Percentiles rank a stretch among this genome's conserved stretches.
Evolutionary conservation across 2,797 vertebrate genomes (phyloP).

Genomic region (Anguilla anguilla): DNA sequence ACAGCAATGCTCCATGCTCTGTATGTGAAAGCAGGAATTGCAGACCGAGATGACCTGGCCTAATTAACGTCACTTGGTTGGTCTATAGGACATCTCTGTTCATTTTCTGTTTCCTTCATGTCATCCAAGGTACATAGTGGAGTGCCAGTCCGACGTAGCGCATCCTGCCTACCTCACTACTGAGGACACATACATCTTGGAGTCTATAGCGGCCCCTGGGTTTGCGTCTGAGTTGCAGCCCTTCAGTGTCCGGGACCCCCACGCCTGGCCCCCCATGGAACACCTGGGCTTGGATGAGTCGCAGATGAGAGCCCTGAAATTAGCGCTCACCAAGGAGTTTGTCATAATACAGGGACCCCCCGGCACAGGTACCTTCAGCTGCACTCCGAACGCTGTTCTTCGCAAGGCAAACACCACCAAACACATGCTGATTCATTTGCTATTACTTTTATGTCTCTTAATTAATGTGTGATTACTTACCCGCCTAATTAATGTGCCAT

Average conservation of each 20-base stretch:
- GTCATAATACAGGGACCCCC: slow-evolving; percentile 94
- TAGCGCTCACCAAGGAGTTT: slow-evolving; percentile 90
- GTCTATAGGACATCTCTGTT: neutral
- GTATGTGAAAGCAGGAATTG: neutral
- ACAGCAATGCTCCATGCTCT: neutral
- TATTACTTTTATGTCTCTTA: neutral
- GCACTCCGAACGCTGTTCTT: neutral
- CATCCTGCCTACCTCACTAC: slow-evolving; percentile 77
- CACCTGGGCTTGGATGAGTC: slow-evolving; percentile 84
- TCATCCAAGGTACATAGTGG: slow-evolving; percentile 81
- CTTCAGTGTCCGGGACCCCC: slow-evolving; percentile 68
- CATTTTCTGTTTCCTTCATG: neutral
- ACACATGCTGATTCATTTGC: neutral
- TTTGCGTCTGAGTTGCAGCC: slow-evolving; percentile 28
- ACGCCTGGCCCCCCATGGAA: slow-evolving; percentile 81
- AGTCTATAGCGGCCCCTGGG: slow-evolving; percentile 52
- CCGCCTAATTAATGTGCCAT: neutral
- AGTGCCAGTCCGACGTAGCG: slow-evolving; percentile 75
- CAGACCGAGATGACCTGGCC: too few relatives aligned
- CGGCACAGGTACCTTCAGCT: slow-evolving; percentile 77
- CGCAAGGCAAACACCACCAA: neutral
- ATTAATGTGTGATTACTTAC: neutral
- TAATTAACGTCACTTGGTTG: too few relatives aligned
- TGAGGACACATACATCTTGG: slow-evolving; percentile 72
- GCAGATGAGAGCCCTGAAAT: slow-evolving; percentile 82